phyloP scores from a whole-genome alignment of 2,113 vertebrate genomes.

The Mastomys natalensis region DNA sequence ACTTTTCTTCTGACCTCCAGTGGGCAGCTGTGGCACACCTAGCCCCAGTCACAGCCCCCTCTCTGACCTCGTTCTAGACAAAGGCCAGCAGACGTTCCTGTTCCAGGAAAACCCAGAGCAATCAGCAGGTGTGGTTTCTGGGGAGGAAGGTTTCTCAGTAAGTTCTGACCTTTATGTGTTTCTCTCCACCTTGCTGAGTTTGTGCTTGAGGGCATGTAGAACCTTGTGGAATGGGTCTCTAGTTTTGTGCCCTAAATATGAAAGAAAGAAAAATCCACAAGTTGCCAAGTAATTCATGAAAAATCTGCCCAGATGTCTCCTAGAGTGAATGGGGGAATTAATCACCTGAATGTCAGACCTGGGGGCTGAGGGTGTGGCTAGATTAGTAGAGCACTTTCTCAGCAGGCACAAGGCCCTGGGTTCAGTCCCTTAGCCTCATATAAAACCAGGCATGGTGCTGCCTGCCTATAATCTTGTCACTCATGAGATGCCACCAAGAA shows the following conservation, averaged over 20 bases:
- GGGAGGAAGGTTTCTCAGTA: not conserved
- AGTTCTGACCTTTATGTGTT: not conserved
- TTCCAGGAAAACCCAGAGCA: not conserved
- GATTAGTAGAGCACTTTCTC: not conserved
- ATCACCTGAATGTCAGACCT: not conserved
- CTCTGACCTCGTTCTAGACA: not conserved
- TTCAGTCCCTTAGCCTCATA: not conserved
- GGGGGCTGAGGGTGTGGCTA: not conserved
- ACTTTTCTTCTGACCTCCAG: not conserved
- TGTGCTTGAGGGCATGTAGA: not conserved
- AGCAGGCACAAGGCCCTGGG: not conserved
- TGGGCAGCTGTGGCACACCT: not conserved
- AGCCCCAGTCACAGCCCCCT: not conserved
- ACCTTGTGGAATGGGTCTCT: not conserved
- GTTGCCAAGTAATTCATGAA: not conserved
- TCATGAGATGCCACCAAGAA: not conserved
- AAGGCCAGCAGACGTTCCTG: not conserved
- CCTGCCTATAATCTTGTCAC: not conserved
- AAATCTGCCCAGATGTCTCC: conserved; percentile 9
- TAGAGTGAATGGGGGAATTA: conserved; percentile 27
- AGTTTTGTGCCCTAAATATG: not conserved
- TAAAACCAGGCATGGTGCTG: not conserved
- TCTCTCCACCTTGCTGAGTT: not conserved
- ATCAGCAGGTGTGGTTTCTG: not conserved
- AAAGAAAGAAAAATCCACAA: not conserved